Conservation (phyloP, 2,797 vertebrate genomes). For the Thripadectes ignobilis region DNA sequence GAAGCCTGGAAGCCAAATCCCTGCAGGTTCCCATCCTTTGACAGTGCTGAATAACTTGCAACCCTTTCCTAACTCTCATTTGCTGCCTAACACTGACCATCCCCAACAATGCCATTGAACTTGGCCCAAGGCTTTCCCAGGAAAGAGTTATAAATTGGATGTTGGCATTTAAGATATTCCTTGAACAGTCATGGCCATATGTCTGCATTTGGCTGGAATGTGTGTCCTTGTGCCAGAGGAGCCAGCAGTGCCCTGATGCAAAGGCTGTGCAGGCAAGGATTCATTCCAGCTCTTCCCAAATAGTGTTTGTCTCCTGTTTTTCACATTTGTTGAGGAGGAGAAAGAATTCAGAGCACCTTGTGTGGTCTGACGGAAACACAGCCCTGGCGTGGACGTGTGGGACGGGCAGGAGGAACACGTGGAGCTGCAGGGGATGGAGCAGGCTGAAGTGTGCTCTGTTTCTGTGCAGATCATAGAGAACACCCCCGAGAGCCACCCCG, state of each 20-base stretch:
- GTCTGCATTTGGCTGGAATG: background rate
- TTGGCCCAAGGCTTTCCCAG: background rate
- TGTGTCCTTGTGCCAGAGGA: background rate
- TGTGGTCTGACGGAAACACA: background rate
- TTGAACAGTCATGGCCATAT: background rate
- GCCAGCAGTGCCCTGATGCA: background rate
- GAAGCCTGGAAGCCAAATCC: background rate
- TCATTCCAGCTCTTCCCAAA: background rate
- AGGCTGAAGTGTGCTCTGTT: background rate
- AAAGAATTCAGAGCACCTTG: background rate
- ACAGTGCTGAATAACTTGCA: background rate
- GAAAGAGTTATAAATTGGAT: background rate
- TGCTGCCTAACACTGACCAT: background rate
- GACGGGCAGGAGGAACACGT: background rate
- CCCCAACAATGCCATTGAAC: background rate
- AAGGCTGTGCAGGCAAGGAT: background rate
- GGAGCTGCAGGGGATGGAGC: background rate
- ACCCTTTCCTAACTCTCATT: background rate
- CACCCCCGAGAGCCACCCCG: conserved; percentile 94
- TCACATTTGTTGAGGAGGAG: background rate
- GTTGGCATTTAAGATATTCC: background rate
- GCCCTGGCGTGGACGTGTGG: background rate
- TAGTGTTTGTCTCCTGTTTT: background rate
- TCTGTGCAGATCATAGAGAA: conserved; percentile 90
- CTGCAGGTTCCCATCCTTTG: background rate